These are phyloP conservation scores for Euleptes europaea DNA, from an alignment of 2,113 vertebrate genomes.

Conservation along the genomic window DNA sequence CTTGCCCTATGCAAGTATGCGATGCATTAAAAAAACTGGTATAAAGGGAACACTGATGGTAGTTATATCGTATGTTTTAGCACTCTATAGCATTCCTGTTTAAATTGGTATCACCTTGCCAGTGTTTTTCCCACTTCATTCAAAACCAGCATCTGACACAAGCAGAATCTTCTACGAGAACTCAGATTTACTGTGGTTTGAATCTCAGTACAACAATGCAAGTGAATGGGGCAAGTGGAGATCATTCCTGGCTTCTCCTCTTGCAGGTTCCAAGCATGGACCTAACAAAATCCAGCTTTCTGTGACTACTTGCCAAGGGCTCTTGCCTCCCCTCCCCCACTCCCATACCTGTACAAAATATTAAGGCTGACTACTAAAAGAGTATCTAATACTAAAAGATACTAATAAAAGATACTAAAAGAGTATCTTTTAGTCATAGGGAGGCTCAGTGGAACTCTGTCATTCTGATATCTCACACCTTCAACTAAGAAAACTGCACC, in stretches of 20 bases:
- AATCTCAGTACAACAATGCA: fast-evolving
- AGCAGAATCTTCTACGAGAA: background rate
- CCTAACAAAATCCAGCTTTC: background rate
- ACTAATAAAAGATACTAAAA: too few species aligned
- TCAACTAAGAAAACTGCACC: background rate
- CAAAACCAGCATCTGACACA: fast-evolving
- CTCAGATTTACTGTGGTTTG: fast-evolving
- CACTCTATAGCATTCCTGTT: background rate
- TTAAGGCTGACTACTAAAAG: background rate
- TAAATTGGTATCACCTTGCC: fast-evolving
- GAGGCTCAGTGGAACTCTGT: background rate
- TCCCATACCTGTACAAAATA: background rate
- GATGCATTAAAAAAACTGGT: background rate
- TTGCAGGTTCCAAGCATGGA: background rate
- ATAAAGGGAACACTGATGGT: conserved; percentile 5
- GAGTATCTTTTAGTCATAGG: background rate
- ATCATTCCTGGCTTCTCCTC: fast-evolving
- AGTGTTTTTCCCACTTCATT: conserved; percentile 2
- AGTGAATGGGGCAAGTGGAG: background rate
- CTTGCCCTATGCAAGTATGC: background rate
- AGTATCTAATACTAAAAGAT: too few species aligned
- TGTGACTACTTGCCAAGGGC: background rate
- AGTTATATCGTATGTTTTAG: fast-evolving
- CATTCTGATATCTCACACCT: background rate
- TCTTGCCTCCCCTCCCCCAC: background rate